These are phyloP conservation scores for Halocynthia roretzi DNA, from an alignment of 23 tunicate species.

Conservation along the genomic window DNA sequence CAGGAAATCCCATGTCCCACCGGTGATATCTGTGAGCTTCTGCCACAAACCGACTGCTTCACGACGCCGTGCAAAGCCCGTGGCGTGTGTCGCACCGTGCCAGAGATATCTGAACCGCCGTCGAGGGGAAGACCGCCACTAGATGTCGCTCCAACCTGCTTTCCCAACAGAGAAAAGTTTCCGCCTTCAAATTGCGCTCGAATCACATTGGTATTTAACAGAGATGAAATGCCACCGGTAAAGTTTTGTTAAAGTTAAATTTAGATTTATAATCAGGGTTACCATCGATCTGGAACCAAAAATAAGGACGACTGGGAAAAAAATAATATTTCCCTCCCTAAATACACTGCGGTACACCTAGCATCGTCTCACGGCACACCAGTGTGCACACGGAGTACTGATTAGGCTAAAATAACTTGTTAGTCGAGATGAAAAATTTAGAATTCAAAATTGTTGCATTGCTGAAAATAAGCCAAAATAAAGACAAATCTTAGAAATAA, in stretches of 20 bases:
- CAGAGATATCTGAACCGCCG: slow-evolving; percentile 4
- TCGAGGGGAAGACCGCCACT: slow-evolving; percentile 15
- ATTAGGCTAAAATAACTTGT: no score
- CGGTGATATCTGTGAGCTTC: slow-evolving; percentile 20
- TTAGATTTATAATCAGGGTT: no score
- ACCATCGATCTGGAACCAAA: no score
- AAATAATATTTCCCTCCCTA: no score
- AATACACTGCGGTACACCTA: no score
- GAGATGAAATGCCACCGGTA: slow-evolving; percentile 26
- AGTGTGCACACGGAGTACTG: no score
- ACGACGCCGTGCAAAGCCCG: slow-evolving; percentile 44
- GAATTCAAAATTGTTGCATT: no score
- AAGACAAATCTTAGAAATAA: no score
- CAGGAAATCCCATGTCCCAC: slow-evolving; percentile 24
- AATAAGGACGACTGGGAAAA: no score
- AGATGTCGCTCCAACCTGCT: slow-evolving; percentile 28
- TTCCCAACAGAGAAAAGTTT: slow-evolving; percentile 28
- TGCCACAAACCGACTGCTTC: slow-evolving; percentile 40
- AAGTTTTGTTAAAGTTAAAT: not conserved
- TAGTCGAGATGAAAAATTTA: no score
- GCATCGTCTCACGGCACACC: no score
- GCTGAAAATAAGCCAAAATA: no score
- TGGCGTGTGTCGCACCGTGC: slow-evolving; percentile 35
- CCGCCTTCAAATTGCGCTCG: slow-evolving; percentile 53
- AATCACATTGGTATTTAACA: slow-evolving; percentile 31